Evolutionary conservation across 2,113 vertebrate species (phyloP).

Genomic region (Calidris pugnax): DNA sequence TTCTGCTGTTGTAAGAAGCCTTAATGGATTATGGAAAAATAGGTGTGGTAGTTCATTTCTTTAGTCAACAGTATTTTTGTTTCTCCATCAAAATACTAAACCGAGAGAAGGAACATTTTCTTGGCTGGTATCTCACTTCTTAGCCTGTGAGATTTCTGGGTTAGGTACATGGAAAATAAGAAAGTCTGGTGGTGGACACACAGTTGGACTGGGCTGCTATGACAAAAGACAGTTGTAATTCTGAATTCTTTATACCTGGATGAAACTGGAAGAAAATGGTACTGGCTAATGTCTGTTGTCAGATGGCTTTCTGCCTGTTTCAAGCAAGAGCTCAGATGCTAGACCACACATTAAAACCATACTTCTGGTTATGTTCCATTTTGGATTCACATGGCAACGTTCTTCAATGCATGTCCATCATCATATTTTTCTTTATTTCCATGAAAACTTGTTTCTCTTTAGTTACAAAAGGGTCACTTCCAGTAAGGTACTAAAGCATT

Average conservation of each 20-base stretch:
- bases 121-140: not conserved
- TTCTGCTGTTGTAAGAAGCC: not conserved
- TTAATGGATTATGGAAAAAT: not conserved
- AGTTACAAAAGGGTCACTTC: not conserved
- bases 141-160: not conserved
- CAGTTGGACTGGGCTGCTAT: not conserved
- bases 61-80: not conserved
- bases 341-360: not conserved
- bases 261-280: conserved; percentile 15
- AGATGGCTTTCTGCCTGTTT: not conserved
- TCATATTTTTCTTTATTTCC: not conserved
- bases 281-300: not conserved
- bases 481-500: not conserved
- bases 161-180: not conserved
- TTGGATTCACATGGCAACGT: not conserved
- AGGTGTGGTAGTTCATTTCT: not conserved
- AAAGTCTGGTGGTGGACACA: not conserved
- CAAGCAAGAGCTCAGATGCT: not conserved
- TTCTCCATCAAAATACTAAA: not conserved
- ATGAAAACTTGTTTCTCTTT: not conserved
- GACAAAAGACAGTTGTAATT: not conserved
- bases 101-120: not conserved
- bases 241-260: conserved; percentile 6
- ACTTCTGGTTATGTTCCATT: conserved; percentile 10
- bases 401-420: not conserved